phyloP scores from a whole-genome alignment of 2,113 vertebrate species.

The Perognathus longimembris region DNA sequence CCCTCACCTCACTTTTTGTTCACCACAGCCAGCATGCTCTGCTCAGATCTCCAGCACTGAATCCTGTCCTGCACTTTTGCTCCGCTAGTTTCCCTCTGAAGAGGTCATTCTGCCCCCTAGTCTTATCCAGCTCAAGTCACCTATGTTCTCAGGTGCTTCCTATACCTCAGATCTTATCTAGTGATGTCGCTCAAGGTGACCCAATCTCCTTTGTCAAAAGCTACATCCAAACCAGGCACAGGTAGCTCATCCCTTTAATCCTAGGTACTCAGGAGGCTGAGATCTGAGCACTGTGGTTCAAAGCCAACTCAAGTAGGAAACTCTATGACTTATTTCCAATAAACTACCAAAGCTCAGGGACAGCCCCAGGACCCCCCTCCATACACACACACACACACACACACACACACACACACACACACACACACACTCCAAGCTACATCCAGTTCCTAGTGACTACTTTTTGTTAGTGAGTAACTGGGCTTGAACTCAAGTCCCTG shows the following conservation, averaged over 20 bases:
- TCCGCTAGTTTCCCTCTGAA: background rate
- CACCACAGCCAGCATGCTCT: background rate
- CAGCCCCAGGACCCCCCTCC: no score
- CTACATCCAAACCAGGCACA: background rate
- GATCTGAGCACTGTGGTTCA: no score
- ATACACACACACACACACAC: no score
- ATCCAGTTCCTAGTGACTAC: background rate
- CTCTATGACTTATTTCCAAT: no score
- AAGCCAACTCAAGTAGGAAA: no score
- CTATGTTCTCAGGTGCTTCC: background rate
- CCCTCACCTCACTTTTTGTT: background rate
- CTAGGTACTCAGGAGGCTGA: no score
- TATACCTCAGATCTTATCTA: background rate
- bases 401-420: no score
- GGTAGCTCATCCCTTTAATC: no score
- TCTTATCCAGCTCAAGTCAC: background rate
- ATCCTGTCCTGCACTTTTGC: background rate
- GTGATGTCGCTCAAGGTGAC: background rate
- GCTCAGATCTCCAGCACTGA: background rate
- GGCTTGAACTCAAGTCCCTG: no score
- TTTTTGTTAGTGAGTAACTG: no score
- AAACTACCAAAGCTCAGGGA: no score
- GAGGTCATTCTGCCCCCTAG: background rate
- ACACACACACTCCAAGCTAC: no score
- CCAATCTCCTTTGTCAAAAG: background rate